Evolutionary conservation across 1,140 invertebrate species (phyloP).

Genomic region (Heliconius melpomene): DNA sequence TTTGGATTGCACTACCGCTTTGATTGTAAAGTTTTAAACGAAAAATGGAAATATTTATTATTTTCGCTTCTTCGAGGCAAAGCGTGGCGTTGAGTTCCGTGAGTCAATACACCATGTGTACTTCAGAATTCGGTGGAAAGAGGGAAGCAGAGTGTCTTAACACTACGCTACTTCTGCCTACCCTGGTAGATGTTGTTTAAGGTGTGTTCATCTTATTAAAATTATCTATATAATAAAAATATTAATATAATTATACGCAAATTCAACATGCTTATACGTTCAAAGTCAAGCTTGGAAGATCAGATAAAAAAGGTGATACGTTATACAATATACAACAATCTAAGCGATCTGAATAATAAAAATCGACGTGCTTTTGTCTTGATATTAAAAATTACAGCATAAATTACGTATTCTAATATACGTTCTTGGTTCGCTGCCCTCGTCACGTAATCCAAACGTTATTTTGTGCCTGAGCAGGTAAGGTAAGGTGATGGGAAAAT

Average conservation of each 20-base stretch:
- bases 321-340: background rate
- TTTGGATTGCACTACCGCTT: background rate
- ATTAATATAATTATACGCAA: background rate
- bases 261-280: background rate
- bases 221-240: background rate
- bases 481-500: constrained; percentile 13
- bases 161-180: no score
- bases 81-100: no score
- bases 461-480: constrained; percentile 48
- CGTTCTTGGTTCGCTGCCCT: constrained; percentile 44
- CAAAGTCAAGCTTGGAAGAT: background rate
- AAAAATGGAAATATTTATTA: background rate
- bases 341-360: constrained; percentile 40
- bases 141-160: no score
- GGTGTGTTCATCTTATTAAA: no score
- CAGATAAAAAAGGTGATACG: background rate
- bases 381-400: constrained; percentile 23
- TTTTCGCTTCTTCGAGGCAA: no score
- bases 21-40: background rate
- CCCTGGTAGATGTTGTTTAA: no score
- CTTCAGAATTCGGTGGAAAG: no score
- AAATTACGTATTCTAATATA: constrained; percentile 36
- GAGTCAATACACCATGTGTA: no score
- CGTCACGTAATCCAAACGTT: constrained; percentile 56
- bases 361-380: constrained; percentile 57